Evolutionary conservation across 2,888 invertebrate species (phyloP), one percentile per base, ranked within the genome.

Genomic region (Melitaea athalia): DNA sequence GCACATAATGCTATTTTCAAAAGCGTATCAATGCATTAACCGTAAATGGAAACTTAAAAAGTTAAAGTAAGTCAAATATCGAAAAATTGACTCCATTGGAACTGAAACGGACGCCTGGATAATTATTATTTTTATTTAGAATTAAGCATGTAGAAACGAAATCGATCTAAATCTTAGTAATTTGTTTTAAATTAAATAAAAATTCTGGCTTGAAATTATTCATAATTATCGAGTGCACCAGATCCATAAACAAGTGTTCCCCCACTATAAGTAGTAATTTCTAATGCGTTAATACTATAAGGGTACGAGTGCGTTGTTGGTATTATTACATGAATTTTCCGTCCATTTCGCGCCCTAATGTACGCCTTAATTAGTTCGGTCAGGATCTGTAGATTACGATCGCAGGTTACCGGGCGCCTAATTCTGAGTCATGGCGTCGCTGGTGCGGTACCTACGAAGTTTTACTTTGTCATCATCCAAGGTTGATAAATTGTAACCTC

Each of bases 351-450:
- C 85, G 85, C 86, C 86, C 88, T 81, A 86, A 85, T 83, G 71
- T 82, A 83, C 78, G 79, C 84, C 81, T 85, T 87, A 87, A 89
- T 89, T 88, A 87, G 86, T 79, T 80, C 74, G 77, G 81, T 79
- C 75, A 79, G 82, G 81, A 82, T 83, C 78, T 79, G 85, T 55
- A 55, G 87, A 85, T 87, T 79, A 81, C 81, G 84, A 88, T 87
- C 86, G 79, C 77, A 74, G 79, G 85, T 81, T 85, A 85, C 82
- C 84, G 82, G 84, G 78, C 79, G 79, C 82, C 85, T 82, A 85
- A 84, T 83, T 83, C 82, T 83, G 85, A 85, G 83, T 87, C 87
- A 87, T 81, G 85, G 38, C 38, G 38, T 5, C 83, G 83, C 81
- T 84, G 79, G 75, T 75, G 81, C 31, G 59, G 64, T 55, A 45